Evolutionary conservation across 2,888 invertebrate genomes (phyloP).

Genomic region (Sinodicranocentrus sp.): DNA sequence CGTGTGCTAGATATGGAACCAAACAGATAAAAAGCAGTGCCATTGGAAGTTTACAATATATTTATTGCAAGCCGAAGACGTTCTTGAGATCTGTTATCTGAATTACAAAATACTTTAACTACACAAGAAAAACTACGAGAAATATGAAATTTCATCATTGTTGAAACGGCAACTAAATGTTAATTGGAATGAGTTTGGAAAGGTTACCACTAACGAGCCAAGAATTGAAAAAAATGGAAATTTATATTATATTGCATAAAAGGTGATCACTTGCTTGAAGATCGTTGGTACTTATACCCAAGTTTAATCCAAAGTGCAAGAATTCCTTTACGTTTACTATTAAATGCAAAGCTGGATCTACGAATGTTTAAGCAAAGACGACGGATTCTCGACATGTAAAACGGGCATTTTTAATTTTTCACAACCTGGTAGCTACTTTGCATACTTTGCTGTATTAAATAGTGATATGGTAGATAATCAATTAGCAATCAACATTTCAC

Average conservation of each 20-base stretch:
- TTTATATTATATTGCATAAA: background rate
- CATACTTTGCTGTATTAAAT: too few species aligned
- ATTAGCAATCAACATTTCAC: too few species aligned
- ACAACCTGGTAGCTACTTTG: constrained; percentile 3
- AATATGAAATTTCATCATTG: too few species aligned
- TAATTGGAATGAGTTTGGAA: background rate
- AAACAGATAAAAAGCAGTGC: background rate
- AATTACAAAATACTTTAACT: too few species aligned
- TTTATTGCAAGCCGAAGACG: background rate
- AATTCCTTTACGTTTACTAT: constrained; percentile 2
- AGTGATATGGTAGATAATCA: too few species aligned
- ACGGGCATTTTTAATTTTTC: background rate
- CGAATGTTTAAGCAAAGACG: background rate
- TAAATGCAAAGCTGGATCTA: constrained; percentile 13
- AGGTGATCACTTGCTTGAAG: background rate
- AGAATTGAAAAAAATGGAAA: background rate
- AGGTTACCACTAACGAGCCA: background rate
- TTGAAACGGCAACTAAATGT: too few species aligned
- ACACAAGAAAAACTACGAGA: background rate
- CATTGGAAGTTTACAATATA: constrained; percentile 1
- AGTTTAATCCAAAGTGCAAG: background rate
- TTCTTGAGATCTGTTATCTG: background rate
- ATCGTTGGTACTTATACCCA: background rate
- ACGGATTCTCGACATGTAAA: background rate
- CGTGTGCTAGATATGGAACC: background rate